phyloP scores from a whole-genome alignment of 1,140 invertebrate genomes.

The Heliconius himera region DNA sequence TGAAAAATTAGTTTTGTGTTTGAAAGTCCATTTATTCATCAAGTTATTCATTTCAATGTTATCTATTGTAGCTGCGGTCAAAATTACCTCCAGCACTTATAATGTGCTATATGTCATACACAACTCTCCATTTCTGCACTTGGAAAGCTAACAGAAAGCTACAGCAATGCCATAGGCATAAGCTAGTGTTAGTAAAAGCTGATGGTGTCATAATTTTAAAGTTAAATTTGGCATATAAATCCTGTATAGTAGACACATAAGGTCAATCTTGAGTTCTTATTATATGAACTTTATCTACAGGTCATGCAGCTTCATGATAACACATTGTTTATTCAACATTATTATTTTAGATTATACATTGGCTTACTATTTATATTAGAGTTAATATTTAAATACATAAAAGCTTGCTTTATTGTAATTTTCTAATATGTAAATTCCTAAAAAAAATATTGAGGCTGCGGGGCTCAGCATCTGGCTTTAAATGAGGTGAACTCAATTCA shows the following conservation, averaged over 20 bases:
- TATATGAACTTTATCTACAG: slow-evolving; percentile 28
- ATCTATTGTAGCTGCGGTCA: too few relatives aligned
- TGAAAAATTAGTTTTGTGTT: too few relatives aligned
- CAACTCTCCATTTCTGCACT: too few relatives aligned
- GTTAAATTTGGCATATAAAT: background rate
- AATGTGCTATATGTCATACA: too few relatives aligned
- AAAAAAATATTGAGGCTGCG: too few relatives aligned
- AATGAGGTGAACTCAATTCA: too few relatives aligned
- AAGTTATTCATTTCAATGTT: too few relatives aligned
- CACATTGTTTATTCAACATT: slow-evolving; percentile 21
- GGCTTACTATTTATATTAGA: background rate
- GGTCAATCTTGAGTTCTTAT: slow-evolving; percentile 22
- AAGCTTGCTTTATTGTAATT: background rate
- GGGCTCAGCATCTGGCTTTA: too few relatives aligned
- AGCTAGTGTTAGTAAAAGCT: background rate
- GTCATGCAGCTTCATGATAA: slow-evolving; percentile 27
- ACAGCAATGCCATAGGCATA: background rate
- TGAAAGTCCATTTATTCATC: too few relatives aligned
- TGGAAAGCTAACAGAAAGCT: too few relatives aligned
- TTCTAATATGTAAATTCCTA: too few relatives aligned
- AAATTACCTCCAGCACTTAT: too few relatives aligned
- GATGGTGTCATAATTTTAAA: background rate
- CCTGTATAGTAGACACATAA: background rate
- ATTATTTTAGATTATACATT: background rate
- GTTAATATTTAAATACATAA: background rate